phyloP scores from a whole-genome alignment of 2,888 invertebrate species.

The Hartigia nigra region DNA sequence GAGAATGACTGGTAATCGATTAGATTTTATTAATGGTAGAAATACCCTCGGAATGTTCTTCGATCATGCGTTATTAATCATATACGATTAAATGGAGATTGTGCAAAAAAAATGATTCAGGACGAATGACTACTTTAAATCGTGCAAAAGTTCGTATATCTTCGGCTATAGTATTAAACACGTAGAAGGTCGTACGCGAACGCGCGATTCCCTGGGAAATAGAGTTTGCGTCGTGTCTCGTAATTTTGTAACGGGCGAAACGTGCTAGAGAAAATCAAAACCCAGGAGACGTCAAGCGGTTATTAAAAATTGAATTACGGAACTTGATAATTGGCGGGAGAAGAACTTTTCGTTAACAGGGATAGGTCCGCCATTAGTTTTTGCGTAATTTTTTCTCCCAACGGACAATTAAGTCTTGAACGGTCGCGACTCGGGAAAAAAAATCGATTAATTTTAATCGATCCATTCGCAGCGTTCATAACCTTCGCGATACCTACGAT shows the following conservation, averaged over 20 bases:
- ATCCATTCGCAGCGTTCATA: background rate
- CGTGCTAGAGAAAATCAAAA: conserved; percentile 27
- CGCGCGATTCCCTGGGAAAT: conserved; percentile 17
- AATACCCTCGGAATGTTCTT: background rate
- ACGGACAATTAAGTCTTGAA: background rate
- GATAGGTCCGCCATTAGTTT: background rate
- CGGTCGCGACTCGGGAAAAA: background rate
- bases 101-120: conserved; percentile 26
- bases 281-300: conserved; percentile 20
- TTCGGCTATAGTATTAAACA: background rate
- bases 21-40: background rate
- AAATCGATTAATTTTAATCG: background rate
- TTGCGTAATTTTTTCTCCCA: background rate
- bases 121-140: conserved; percentile 22
- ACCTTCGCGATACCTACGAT: background rate
- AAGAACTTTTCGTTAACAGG: conserved; percentile 4
- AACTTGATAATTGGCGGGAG: conserved; percentile 21
- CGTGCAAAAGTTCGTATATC: conserved; percentile 20
- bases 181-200: conserved; percentile 8
- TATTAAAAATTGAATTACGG: conserved; percentile 29
- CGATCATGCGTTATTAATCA: background rate
- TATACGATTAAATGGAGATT: conserved; percentile 9
- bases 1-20: background rate
- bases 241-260: conserved; percentile 30
- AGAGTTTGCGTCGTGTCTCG: conserved; percentile 27